Conservation (phyloP, 2,797 vertebrate species). For the Tragopan temminckii region DNA sequence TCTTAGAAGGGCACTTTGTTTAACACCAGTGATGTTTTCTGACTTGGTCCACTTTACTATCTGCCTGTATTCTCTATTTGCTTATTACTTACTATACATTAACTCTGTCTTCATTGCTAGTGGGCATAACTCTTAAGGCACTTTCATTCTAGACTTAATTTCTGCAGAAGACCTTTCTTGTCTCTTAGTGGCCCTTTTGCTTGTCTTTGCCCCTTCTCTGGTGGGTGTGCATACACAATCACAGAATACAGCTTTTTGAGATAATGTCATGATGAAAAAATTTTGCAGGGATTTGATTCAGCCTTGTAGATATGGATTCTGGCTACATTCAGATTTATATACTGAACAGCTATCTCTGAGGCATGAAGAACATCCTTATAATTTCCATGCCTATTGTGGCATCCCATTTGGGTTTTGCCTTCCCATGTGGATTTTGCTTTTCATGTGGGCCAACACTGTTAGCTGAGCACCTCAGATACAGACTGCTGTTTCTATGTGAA, state of each 20-base stretch:
- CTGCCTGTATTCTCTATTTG: background rate
- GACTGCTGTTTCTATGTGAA: fast-evolving
- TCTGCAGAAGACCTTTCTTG: background rate
- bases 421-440: background rate
- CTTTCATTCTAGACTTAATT: background rate
- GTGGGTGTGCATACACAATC: background rate
- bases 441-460: background rate
- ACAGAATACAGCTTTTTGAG: background rate
- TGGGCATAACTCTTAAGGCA: background rate
- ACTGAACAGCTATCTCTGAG: background rate
- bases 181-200: fast-evolving
- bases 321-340: background rate
- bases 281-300: background rate
- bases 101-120: background rate
- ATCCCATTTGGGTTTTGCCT: background rate
- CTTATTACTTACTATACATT: background rate
- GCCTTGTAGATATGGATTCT: background rate
- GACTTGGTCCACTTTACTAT: background rate
- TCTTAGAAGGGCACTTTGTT: background rate
- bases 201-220: background rate
- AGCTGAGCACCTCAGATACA: background rate
- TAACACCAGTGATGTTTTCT: background rate
- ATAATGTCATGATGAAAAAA: fast-evolving
- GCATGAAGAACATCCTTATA: background rate
- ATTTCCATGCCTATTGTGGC: background rate